Evolutionary conservation across 1,140 invertebrate genomes (phyloP).

Genomic region (Pseudomyrmex gracilis): DNA sequence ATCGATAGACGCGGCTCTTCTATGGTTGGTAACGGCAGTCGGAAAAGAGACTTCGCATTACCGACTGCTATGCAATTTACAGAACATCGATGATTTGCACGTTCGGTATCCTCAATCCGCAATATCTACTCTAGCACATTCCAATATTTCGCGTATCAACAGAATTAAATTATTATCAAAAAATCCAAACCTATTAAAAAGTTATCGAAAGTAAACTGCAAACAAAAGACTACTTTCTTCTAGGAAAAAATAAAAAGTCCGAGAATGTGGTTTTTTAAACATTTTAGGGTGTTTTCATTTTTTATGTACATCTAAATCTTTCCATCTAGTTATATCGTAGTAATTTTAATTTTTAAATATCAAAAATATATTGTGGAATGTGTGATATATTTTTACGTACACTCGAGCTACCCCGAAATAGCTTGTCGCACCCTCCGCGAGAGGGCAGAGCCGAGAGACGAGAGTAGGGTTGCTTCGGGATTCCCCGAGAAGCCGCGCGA

Average conservation of each 20-base stretch:
- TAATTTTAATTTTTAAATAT: background rate
- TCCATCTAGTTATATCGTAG: background rate
- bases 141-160: background rate
- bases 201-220: background rate
- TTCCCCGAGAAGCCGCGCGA: slow-evolving; percentile 18
- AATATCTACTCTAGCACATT: background rate
- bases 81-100: background rate
- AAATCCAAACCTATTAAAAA: background rate
- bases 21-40: slow-evolving; percentile 33
- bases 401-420: background rate
- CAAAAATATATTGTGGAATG: too few species aligned
- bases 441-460: slow-evolving; percentile 33
- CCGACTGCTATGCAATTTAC: background rate
- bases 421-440: background rate
- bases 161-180: background rate
- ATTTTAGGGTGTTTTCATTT: too few species aligned
- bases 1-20: slow-evolving; percentile 23
- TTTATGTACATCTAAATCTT: background rate
- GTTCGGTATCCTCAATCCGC: too few species aligned
- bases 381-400: too few species aligned
- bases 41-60: slow-evolving; percentile 14
- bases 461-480: background rate
- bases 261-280: too few species aligned
- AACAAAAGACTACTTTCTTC: background rate
- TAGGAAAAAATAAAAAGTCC: background rate